Percentiles rank a stretch among this genome's conserved stretches.
Conservation (phyloP, 2,113 vertebrate genomes). For the Elgaria multicarinata region DNA sequence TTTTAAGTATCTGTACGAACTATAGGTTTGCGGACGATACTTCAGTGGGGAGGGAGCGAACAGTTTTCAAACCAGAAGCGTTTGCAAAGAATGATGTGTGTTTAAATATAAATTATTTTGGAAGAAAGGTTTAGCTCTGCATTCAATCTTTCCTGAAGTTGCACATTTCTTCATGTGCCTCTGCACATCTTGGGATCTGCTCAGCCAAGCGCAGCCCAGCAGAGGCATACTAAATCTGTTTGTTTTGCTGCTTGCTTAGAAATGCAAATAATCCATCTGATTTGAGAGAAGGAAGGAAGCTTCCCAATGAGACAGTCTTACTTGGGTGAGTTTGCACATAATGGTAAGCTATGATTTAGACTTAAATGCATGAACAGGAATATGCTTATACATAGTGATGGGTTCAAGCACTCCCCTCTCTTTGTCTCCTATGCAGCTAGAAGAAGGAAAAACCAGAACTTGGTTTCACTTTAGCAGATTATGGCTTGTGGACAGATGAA, state of each 20-base stretch:
- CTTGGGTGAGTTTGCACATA: not conserved
- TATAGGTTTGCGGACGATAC: not conserved
- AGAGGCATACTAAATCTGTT: not conserved
- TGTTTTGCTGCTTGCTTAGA: not conserved
- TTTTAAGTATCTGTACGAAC: not conserved
- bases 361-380: no score
- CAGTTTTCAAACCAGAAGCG: not conserved
- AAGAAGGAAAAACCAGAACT: no score
- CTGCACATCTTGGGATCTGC: not conserved
- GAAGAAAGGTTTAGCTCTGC: not conserved
- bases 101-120: slow-evolving; percentile 16
- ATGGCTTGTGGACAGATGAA: no score
- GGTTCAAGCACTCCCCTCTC: no score
- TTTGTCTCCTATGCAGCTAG: no score
- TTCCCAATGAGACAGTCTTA: not conserved
- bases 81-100: not conserved
- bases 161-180: no score
- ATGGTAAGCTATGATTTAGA: not conserved
- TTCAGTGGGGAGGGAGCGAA: not conserved
- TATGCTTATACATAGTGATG: no score
- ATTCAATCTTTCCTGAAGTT: not conserved
- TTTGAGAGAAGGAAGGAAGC: not conserved
- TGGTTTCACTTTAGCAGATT: no score
- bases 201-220: not conserved
- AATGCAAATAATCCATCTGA: no score